Percentiles rank a stretch among this genome's conserved stretches.
Conservation (phyloP, 2,797 vertebrate species). For the Anguilla obscura region DNA sequence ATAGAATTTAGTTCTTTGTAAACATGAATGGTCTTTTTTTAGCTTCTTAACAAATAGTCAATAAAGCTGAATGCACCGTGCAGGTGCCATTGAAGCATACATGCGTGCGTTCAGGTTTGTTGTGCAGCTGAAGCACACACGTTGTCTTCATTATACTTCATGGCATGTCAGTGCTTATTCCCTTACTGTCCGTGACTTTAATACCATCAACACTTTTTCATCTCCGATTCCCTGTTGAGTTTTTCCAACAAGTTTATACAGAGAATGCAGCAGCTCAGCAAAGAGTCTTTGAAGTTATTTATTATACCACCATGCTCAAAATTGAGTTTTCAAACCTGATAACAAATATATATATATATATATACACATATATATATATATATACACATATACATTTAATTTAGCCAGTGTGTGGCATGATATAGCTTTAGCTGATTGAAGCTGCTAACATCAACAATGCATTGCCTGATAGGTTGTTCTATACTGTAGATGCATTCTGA, state of each 20-base stretch:
- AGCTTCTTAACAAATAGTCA: not conserved
- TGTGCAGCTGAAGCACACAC: not conserved
- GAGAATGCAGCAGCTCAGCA: not conserved
- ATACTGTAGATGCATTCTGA: not conserved
- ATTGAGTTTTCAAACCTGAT: not conserved
- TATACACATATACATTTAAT: not conserved
- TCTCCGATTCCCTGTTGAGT: not conserved
- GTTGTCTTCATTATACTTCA: not conserved
- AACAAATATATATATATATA: not conserved
- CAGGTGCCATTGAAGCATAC: not conserved
- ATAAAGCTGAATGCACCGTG: not conserved
- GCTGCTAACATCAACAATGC: not conserved
- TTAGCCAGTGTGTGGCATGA: not conserved
- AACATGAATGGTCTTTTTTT: not conserved
- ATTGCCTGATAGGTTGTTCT: not conserved
- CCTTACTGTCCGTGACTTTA: not conserved
- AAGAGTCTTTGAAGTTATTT: conserved; percentile 8
- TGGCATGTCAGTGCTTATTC: not conserved
- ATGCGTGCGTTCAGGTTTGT: not conserved
- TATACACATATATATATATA: not conserved
- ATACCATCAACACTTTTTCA: not conserved
- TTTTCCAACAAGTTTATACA: conserved; percentile 2
- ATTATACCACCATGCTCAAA: not conserved
- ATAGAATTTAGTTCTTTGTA: not conserved
- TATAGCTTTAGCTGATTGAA: not conserved